Conservation (phyloP, 2,888 invertebrate species). For the Drosophila gaucha region DNA sequence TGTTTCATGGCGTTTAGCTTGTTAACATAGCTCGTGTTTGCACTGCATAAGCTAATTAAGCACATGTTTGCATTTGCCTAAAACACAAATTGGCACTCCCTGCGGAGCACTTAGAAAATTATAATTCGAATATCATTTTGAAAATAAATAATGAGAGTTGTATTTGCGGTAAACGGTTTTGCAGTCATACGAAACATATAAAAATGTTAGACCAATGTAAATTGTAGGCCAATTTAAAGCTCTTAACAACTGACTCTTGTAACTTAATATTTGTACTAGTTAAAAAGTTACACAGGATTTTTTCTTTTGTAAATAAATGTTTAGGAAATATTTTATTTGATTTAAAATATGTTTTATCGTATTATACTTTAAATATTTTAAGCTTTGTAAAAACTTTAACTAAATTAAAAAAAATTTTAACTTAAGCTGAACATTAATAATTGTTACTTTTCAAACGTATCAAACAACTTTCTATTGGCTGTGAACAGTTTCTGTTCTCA, state of each 20-base stretch:
- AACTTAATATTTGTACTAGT: too few relatives aligned
- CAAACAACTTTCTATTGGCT: background rate
- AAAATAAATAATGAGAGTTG: slow-evolving; percentile 21
- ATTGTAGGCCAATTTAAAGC: too few relatives aligned
- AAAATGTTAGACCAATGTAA: too few relatives aligned
- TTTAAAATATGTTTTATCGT: background rate
- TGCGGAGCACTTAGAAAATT: slow-evolving; percentile 8
- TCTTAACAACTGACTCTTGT: too few relatives aligned
- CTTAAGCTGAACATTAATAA: background rate
- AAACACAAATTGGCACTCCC: slow-evolving; percentile 20
- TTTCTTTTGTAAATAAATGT: too few relatives aligned
- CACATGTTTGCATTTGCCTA: slow-evolving; percentile 31
- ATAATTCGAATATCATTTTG: slow-evolving; percentile 15
- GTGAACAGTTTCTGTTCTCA: slow-evolving; percentile 8
- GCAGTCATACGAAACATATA: background rate
- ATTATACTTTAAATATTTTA: too few relatives aligned
- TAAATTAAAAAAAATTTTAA: background rate
- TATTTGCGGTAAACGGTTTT: background rate
- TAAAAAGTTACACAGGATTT: too few relatives aligned
- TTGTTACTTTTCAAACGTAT: background rate
- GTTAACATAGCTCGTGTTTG: slow-evolving; percentile 36
- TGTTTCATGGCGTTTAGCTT: slow-evolving; percentile 37
- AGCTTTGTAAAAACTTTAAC: too few relatives aligned
- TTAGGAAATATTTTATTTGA: background rate
- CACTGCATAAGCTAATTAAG: slow-evolving; percentile 35